Evolutionary conservation across 2,888 invertebrate genomes (phyloP).

Genomic region (Pedicia rivosa): DNA sequence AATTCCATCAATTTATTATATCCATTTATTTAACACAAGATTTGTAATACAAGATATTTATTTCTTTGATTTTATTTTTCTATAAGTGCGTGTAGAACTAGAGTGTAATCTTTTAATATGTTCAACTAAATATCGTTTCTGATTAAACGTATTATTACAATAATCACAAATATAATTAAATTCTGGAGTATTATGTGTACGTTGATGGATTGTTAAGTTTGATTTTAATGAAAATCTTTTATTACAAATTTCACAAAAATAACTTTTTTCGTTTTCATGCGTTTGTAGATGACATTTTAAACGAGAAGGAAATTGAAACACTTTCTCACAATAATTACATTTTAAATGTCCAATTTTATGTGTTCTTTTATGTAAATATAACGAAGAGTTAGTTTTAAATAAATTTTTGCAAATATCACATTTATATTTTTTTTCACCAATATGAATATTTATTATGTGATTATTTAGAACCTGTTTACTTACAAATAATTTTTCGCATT

Average conservation of each 20-base stretch:
- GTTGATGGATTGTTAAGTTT: conserved; percentile 32
- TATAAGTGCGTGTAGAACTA: no score
- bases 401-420: conserved; percentile 34
- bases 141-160: conserved; percentile 33
- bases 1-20: no score
- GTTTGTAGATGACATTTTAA: conserved; percentile 31
- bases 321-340: conserved; percentile 29
- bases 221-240: conserved; percentile 31
- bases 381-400: conserved; percentile 33
- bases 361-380: conserved; percentile 33
- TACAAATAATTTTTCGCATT: conserved; percentile 34
- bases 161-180: conserved; percentile 27
- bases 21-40: no score
- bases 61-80: no score
- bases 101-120: conserved; percentile 24
- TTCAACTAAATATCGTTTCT: conserved; percentile 35
- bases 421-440: conserved; percentile 28
- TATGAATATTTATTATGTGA: conserved; percentile 32
- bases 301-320: conserved; percentile 35
- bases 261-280: conserved; percentile 28
- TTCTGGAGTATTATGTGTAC: conserved; percentile 31
- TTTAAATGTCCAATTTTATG: conserved; percentile 20
- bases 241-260: conserved; percentile 31
- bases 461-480: conserved; percentile 31
- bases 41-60: no score